Evolutionary conservation across 2,888 invertebrate genomes (phyloP).

Genomic region (Lasiommata megera): DNA sequence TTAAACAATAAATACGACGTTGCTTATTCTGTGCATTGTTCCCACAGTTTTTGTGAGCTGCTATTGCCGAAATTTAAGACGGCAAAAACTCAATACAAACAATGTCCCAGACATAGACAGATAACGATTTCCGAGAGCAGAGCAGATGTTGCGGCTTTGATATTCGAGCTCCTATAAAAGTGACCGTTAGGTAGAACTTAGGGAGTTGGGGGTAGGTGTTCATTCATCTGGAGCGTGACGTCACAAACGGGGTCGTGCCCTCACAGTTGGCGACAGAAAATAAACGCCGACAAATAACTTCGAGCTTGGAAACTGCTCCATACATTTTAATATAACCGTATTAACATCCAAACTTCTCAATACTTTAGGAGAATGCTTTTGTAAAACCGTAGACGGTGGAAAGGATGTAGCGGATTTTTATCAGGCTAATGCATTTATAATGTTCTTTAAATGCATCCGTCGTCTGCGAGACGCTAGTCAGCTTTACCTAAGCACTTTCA

Average conservation of each 20-base stretch:
- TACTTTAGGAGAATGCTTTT: constrained; percentile 10
- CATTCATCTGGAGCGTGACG: constrained; percentile 75
- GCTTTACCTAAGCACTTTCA: constrained; percentile 14
- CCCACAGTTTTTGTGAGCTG: neutral
- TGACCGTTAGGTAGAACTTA: constrained; percentile 48
- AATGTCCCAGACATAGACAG: constrained; percentile 27
- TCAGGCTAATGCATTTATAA: constrained; percentile 60
- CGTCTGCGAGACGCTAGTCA: constrained; percentile 34
- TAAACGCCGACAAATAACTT: constrained; percentile 47
- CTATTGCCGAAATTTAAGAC: neutral
- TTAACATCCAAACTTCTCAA: constrained; percentile 11
- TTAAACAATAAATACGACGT: neutral
- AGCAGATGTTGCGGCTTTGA: constrained; percentile 58
- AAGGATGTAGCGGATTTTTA: constrained; percentile 33
- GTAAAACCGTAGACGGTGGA: constrained; percentile 11
- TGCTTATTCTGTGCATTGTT: neutral
- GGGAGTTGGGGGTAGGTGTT: constrained; percentile 54
- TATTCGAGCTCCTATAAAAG: constrained; percentile 56
- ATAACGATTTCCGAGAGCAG: constrained; percentile 33
- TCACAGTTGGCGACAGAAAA: constrained; percentile 47
- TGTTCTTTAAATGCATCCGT: constrained; percentile 46
- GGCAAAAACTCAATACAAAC: constrained; percentile 10
- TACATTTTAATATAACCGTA: constrained; percentile 1
- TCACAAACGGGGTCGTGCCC: constrained; percentile 72
- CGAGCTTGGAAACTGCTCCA: constrained; percentile 40